Conservation (phyloP, 2,797 vertebrate genomes). For the Falco rusticolus region DNA sequence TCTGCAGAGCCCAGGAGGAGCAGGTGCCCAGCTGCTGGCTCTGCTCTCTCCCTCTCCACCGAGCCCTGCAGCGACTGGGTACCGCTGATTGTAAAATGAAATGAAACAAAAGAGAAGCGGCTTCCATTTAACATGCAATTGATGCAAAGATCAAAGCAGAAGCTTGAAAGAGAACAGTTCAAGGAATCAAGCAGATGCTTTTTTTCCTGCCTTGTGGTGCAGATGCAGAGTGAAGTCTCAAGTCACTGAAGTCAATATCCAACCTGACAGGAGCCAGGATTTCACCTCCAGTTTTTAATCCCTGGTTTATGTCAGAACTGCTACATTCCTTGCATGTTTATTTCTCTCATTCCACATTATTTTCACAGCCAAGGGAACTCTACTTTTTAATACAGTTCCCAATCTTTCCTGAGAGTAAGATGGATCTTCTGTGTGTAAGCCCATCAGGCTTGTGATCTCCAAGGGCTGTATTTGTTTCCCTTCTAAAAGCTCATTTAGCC, state of each 20-base stretch:
- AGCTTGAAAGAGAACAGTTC: conserved; percentile 17
- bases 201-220: background rate
- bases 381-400: background rate
- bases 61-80: background rate
- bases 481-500: background rate
- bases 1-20: background rate
- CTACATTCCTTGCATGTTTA: background rate
- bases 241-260: background rate
- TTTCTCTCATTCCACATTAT: background rate
- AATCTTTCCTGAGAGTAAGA: background rate
- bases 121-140: background rate
- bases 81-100: background rate
- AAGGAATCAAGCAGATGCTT: background rate
- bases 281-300: background rate
- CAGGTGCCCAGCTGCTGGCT: background rate
- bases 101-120: background rate
- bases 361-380: background rate
- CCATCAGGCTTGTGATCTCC: background rate
- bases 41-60: background rate
- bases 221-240: background rate
- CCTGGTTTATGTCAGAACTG: background rate
- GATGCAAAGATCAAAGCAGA: conserved; percentile 38
- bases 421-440: background rate
- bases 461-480: background rate
- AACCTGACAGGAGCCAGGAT: background rate